phyloP scores from a whole-genome alignment of 2,113 vertebrate species.

The Gasterosteus aculeatus region DNA sequence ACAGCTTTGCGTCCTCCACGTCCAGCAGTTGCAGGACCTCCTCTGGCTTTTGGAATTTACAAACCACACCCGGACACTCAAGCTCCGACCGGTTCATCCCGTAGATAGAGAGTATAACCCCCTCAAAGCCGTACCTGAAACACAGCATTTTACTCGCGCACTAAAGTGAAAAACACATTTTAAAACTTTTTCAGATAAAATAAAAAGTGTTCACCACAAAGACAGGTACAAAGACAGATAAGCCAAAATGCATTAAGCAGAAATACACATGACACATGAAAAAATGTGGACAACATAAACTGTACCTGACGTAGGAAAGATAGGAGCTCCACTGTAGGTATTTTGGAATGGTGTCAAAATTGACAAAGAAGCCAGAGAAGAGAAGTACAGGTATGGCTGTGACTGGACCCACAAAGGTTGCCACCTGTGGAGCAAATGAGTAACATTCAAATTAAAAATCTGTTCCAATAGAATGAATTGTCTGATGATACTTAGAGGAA shows the following conservation, averaged over 20 bases:
- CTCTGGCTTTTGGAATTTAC: constrained; percentile 92
- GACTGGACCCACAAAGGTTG: constrained; percentile 95
- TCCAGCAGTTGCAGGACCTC: constrained; percentile 92
- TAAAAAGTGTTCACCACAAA: not conserved
- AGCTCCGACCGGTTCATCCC: constrained; percentile 94
- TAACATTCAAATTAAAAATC: not conserved
- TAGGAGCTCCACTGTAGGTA: constrained; percentile 99
- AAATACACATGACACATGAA: not conserved
- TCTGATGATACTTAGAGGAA: not conserved
- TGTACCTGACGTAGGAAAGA: constrained; percentile 95
- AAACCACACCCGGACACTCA: constrained; percentile 85
- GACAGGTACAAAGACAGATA: not conserved
- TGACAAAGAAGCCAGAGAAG: constrained; percentile 99
- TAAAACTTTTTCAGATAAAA: constrained; percentile 1
- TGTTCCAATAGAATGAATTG: not conserved
- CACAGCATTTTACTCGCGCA: not conserved
- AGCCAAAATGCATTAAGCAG: not conserved
- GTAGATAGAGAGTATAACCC: constrained; percentile 95
- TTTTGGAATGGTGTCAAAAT: constrained; percentile 98
- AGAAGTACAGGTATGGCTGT: constrained; percentile 95
- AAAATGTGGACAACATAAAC: not conserved
- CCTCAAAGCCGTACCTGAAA: constrained; percentile 95
- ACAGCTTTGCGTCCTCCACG: constrained; percentile 95
- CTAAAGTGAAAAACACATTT: not conserved
- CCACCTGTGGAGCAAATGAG: constrained; percentile 83